These are phyloP conservation scores for Epinotia bilunana DNA, from an alignment of 2,888 invertebrate genomes.

Conservation along the genomic window DNA sequence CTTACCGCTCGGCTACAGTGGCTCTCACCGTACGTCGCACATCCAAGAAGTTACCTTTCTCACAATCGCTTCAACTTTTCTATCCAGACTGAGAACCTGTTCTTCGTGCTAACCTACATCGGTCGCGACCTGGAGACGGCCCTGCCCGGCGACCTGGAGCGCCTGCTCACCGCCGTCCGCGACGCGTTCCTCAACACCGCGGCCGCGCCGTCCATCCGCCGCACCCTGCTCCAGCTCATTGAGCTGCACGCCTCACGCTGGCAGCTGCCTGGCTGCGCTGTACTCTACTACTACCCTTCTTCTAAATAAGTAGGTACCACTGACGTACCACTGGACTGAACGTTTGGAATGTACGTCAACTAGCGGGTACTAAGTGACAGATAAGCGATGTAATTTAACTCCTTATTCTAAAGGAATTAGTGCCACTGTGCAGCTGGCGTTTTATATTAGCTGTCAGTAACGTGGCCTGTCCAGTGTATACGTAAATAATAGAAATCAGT, in stretches of 20 bases:
- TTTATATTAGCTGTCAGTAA: not conserved
- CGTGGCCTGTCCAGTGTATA: too few relatives aligned
- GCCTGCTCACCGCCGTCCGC: slow-evolving; percentile 90
- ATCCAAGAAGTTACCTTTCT: too few relatives aligned
- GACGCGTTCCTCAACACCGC: slow-evolving; percentile 93
- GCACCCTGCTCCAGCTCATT: slow-evolving; percentile 94
- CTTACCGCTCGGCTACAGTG: too few relatives aligned
- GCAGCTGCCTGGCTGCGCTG: slow-evolving; percentile 95
- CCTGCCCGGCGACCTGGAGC: slow-evolving; percentile 91
- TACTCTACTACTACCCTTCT: slow-evolving; percentile 93
- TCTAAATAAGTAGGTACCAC: slow-evolving; percentile 70
- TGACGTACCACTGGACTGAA: not conserved
- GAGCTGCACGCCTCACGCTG: slow-evolving; percentile 96
- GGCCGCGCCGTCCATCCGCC: slow-evolving; percentile 90
- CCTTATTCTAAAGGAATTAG: too few relatives aligned
- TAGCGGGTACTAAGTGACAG: not conserved
- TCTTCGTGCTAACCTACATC: slow-evolving; percentile 94
- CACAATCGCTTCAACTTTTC: not conserved
- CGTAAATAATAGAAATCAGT: not conserved
- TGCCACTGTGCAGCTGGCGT: not conserved
- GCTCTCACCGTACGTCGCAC: too few relatives aligned
- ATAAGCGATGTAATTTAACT: too few relatives aligned
- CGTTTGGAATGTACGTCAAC: not conserved
- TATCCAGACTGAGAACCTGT: slow-evolving; percentile 92
- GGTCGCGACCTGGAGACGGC: slow-evolving; percentile 94